phyloP scores from a whole-genome alignment of 1,140 invertebrate genomes.

The Muscidifurax raptorellus region DNA sequence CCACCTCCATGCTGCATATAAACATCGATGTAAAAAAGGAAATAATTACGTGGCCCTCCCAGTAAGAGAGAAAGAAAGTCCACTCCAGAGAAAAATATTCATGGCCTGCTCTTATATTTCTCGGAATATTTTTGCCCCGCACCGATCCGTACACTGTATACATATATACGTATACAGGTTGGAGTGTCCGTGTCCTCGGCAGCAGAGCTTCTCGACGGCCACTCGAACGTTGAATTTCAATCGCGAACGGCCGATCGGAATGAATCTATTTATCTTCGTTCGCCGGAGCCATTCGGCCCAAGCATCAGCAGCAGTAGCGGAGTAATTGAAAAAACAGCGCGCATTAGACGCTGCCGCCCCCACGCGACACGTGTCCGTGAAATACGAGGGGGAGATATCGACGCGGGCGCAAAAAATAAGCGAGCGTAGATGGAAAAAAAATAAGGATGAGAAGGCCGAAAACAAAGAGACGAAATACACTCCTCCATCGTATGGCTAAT shows the following conservation, averaged over 20 bases:
- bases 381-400: background rate
- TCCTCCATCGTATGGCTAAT: background rate
- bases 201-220: no score
- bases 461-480: background rate
- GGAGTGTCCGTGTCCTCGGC: no score
- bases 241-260: constrained; percentile 21
- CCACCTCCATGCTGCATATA: no score
- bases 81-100: no score
- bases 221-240: constrained; percentile 24
- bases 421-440: background rate
- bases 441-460: background rate
- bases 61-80: no score
- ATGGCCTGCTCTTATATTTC: no score
- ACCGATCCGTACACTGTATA: no score
- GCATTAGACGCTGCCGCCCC: background rate
- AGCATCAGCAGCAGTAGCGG: background rate
- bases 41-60: no score
- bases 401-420: background rate
- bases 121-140: no score
- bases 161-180: no score
- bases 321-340: constrained; percentile 12
- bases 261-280: constrained; percentile 42
- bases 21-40: no score
- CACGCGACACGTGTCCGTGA: background rate
- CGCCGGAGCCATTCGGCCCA: background rate